Conservation (phyloP, 2,797 vertebrate species). For the Pangasius sanitwongsei region DNA sequence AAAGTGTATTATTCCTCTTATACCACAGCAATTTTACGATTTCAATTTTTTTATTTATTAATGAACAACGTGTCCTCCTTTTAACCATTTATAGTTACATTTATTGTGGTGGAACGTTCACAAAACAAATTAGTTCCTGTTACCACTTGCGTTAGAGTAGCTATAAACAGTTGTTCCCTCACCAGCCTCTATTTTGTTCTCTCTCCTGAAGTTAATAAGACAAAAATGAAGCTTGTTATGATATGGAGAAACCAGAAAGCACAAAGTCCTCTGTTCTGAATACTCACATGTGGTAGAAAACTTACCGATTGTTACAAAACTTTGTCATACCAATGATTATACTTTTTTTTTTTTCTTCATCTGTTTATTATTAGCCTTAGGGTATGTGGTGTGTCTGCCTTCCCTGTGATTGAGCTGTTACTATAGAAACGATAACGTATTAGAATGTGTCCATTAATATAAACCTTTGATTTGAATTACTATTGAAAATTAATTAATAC, state of each 20-base stretch:
- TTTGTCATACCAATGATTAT: not conserved
- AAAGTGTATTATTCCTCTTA: not conserved
- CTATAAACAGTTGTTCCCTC: not conserved
- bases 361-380: not conserved
- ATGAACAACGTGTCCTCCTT: not conserved
- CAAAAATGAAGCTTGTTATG: not conserved
- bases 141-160: not conserved
- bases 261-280: not conserved
- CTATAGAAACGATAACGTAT: not conserved
- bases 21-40: not conserved
- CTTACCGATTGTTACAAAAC: not conserved
- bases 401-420: not conserved
- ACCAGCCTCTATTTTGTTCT: not conserved
- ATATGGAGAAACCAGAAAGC: not conserved
- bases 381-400: not conserved
- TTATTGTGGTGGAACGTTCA: not conserved
- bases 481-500: not conserved
- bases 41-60: not conserved
- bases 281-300: not conserved
- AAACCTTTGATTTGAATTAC: not conserved
- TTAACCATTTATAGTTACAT: not conserved
- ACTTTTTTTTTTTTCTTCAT: not conserved
- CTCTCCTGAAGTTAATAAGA: not conserved
- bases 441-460: not conserved
- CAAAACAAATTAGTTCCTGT: not conserved